Evolutionary conservation across 2,113 vertebrate species (phyloP), one percentile per base, ranked within the genome.

Genomic region (Geococcyx californianus): DNA sequence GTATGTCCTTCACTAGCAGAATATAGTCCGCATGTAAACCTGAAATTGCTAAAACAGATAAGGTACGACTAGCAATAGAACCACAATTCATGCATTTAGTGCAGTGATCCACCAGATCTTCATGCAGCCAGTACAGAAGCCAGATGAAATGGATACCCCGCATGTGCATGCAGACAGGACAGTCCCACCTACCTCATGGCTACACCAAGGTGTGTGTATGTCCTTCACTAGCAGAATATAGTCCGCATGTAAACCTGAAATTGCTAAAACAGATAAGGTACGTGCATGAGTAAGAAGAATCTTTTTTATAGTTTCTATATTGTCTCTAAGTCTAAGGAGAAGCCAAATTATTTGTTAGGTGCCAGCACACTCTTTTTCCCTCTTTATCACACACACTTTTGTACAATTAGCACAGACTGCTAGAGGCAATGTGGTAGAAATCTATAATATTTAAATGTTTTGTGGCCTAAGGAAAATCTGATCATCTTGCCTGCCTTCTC

Each of bases 371-470:
- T 16, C 18, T 78, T 81, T 52, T 64, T 51, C 20, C 52, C 26
- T 72, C 76, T 63, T 63, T 77, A 78, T 54, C 54, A 25, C 34
- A 38, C 44, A 36, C n/a, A 16, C 42, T 44, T 90, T 63, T 80
- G 20, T 83, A 69, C n/a, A 66, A 85, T 73, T 28, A 44, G 34
- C 56, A 34, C 64, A 40, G 31, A n/a, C 58, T 93, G 63, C 67
- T 85, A 40, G 54, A 79, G 67, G 73, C 2, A 2, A 72, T 62
- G 78, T 79, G 55, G 55, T 66, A 93, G 72, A 93, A 94, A 92
- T 90, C 45, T 76, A 2, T 96, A 79, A 66, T 87, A 93, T 90
- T 96, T 83, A 83, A 85, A 82, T 87, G 63, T 85, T 83, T 80
- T 80, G 62, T 78, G 87, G 45, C 82, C 92, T 80, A 58, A 76